Evolutionary conservation across 2,797 vertebrate genomes (phyloP).

Genomic region (Diceros bicornis): DNA sequence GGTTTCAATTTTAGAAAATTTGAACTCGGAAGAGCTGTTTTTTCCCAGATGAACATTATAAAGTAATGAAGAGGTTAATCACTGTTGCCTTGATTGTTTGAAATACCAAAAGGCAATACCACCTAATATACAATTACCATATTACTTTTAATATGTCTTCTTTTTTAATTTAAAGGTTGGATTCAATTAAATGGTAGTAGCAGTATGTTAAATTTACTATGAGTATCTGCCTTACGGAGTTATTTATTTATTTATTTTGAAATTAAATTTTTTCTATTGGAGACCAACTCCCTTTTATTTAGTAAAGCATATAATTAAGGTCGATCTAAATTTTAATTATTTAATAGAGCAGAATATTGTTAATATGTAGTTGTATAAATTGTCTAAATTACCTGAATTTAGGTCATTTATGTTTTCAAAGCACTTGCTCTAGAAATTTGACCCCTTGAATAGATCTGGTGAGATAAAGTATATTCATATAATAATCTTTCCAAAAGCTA

Average conservation of each 20-base stretch:
- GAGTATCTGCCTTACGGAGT: slow-evolving; percentile 31
- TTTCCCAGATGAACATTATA: slow-evolving; percentile 39
- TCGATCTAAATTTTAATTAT: slow-evolving; percentile 58
- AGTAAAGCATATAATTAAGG: slow-evolving; percentile 64
- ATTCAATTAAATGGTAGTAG: slow-evolving; percentile 66
- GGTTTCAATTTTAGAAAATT: slow-evolving; percentile 61
- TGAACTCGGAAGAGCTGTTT: slow-evolving; percentile 43
- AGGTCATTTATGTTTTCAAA: slow-evolving; percentile 37
- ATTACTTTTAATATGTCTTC: slow-evolving; percentile 69
- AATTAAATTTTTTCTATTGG: slow-evolving; percentile 54
- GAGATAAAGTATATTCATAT: slow-evolving; percentile 24
- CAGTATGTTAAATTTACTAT: slow-evolving; percentile 55
- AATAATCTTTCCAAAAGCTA: slow-evolving; percentile 17
- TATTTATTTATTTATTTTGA: slow-evolving; percentile 72
- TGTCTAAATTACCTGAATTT: slow-evolving; percentile 56
- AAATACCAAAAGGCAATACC: slow-evolving; percentile 51
- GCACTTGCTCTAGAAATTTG: background rate
- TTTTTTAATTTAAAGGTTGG: slow-evolving; percentile 65
- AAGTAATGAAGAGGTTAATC: slow-evolving; percentile 69
- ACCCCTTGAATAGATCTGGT: slow-evolving; percentile 9
- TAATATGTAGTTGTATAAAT: slow-evolving; percentile 63
- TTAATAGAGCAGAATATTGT: slow-evolving; percentile 25
- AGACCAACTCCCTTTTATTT: slow-evolving; percentile 64
- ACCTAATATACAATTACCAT: slow-evolving; percentile 58
- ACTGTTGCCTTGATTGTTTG: slow-evolving; percentile 37